These are phyloP conservation scores for Hydraecia micacea DNA, from an alignment of 2,888 invertebrate genomes.

Conservation along the genomic window DNA sequence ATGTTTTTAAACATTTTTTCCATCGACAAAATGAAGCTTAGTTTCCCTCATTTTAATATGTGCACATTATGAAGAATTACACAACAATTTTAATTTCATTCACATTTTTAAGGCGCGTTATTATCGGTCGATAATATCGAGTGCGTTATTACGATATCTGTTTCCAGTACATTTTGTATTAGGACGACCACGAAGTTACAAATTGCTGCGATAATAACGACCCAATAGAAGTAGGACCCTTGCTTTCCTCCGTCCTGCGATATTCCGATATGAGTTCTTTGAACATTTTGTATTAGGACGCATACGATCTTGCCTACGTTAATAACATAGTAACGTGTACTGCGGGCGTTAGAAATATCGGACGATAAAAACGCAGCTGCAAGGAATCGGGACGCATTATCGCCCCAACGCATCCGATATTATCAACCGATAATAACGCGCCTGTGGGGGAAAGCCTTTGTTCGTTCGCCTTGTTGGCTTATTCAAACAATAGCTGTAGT, in stretches of 20 bases:
- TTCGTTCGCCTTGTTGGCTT: slow-evolving; percentile 14
- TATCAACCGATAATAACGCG: background rate
- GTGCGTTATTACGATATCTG: background rate
- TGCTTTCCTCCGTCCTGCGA: too few species aligned
- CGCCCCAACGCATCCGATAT: background rate
- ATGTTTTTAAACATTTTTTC: too few species aligned
- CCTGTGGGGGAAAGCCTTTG: background rate
- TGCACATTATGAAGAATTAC: too few species aligned
- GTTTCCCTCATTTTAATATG: too few species aligned
- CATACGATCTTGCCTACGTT: background rate
- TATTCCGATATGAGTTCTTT: too few species aligned
- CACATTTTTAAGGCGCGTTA: background rate
- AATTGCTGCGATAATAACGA: too few species aligned
- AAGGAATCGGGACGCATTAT: background rate
- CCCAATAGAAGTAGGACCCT: too few species aligned
- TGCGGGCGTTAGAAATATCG: background rate
- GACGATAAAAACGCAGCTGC: too few species aligned
- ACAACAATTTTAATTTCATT: slow-evolving; percentile 1
- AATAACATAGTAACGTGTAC: background rate
- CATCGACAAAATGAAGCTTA: too few species aligned
- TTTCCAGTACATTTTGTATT: background rate
- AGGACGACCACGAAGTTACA: background rate
- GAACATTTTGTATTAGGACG: too few species aligned
- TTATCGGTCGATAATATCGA: background rate
- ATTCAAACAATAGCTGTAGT: slow-evolving; percentile 19